Base-by-base conservation (phyloP, 1,140 invertebrate species). In the Sycophila sp. region DNA sequence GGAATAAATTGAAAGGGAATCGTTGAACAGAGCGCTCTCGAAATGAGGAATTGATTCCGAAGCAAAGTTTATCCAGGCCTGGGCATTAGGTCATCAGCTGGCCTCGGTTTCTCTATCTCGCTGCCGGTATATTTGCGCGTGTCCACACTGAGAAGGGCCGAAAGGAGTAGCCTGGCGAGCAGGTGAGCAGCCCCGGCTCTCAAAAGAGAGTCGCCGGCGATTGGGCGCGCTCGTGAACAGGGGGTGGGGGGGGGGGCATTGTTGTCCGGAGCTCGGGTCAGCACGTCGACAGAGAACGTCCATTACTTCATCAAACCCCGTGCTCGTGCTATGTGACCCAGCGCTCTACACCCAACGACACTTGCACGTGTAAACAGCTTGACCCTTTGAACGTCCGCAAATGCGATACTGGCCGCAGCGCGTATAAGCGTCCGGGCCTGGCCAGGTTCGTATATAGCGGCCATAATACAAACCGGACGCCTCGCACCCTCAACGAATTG, bases 291-390 rank as follows among this genome's bases (percentile, higher is more conserved):
- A 72, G 17, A 30, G 70, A 40, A 72, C 26, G 63, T 72, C 70
- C 70, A 72, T 72, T 72, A 72, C 69, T 49, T 71, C 62, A 51
- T 71, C 60, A 65, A 71, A 58, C 60, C 10, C 45, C 36, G 10
- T 17, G 15, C 42, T 38, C 10, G 13, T 19, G 15, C 45, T 26
- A 32, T 22, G 38, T 13, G 7, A 34, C 51, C 32, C 6, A 36
- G 10, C 17, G 7, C 4, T 24, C 15, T 28, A 53, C 15, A 49
- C 15, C 10, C 2, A 17, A 32, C 17, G 38, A 67, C 38, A 56
- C 53, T 45, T 59, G 55, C n/a, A 28, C 42, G 22, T 45, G 55
- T 68, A 58, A 47, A 58, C 53, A 47, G 34, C n/a, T 58, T 67
- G 49, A 32, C 64, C 53, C 28, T 47, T 47, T 58, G 38, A 47